A percentile compares a stretch with the other conserved stretches of the same genome.
Evolutionary conservation across 1,140 invertebrate species (phyloP).

Genomic region (Drusus annulatus): DNA sequence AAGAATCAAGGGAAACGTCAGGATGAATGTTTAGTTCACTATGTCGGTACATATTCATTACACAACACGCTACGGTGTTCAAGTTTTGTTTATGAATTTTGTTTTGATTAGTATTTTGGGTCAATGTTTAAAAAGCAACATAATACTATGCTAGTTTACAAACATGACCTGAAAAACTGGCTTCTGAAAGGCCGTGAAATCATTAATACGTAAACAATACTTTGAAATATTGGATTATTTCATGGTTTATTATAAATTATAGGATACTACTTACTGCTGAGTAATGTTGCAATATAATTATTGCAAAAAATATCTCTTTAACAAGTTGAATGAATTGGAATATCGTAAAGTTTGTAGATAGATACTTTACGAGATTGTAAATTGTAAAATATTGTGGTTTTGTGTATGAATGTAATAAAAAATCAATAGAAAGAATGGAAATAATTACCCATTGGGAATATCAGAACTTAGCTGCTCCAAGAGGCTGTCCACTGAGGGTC

Average conservation of each 20-base stretch:
- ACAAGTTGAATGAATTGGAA: too few relatives aligned
- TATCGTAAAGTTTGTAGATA: too few relatives aligned
- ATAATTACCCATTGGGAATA: conserved; percentile 81
- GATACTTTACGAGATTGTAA: too few relatives aligned
- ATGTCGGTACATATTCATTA: conserved; percentile 26
- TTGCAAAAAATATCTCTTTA: too few relatives aligned
- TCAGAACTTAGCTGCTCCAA: conserved; percentile 89
- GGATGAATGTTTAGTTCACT: conserved; percentile 18
- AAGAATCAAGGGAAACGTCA: conserved; percentile 6
- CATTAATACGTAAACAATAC: background rate
- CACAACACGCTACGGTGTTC: background rate
- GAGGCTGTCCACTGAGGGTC: conserved; percentile 89
- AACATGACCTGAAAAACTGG: background rate
- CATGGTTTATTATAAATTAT: too few relatives aligned
- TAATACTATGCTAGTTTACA: background rate
- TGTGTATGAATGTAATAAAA: background rate
- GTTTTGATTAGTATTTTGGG: background rate
- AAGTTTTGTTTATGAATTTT: conserved; percentile 11
- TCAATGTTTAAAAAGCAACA: background rate
- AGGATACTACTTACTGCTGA: too few relatives aligned
- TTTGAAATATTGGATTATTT: too few relatives aligned
- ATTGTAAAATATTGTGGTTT: too few relatives aligned
- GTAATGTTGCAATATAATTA: too few relatives aligned
- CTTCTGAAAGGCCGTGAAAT: background rate
- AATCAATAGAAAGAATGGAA: background rate